These are phyloP conservation scores for Pyrocoelia pectoralis DNA, from an alignment of 2,888 invertebrate genomes.

Conservation along the genomic window DNA sequence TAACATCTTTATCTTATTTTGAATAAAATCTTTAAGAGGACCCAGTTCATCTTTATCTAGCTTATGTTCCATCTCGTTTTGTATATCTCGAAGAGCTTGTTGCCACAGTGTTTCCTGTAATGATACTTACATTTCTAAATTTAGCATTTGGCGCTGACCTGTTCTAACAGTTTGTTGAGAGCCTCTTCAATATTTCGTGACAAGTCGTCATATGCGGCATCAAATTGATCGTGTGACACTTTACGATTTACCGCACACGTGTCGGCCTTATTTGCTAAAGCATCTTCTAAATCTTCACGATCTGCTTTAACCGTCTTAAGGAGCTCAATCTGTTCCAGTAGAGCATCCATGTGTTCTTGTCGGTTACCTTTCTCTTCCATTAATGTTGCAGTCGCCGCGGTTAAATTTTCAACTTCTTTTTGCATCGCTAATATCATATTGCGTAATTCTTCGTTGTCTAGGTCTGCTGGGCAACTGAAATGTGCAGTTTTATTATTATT, in stretches of 20 bases:
- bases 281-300: constrained; percentile 74
- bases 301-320: constrained; percentile 74
- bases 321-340: constrained; percentile 71
- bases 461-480: no score
- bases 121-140: no score
- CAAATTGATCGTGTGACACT: constrained; percentile 77
- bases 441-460: constrained; percentile 52
- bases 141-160: no score
- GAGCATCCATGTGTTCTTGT: constrained; percentile 64
- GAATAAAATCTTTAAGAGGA: constrained; percentile 71
- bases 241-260: constrained; percentile 72
- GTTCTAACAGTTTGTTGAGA: constrained; percentile 67
- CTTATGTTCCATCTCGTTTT: constrained; percentile 71
- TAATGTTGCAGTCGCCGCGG: constrained; percentile 58
- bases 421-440: constrained; percentile 57
- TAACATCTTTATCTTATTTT: constrained; percentile 66
- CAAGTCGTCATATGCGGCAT: constrained; percentile 72
- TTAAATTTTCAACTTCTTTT: constrained; percentile 57
- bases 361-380: constrained; percentile 66
- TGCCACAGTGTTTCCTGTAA: constrained; percentile 69
- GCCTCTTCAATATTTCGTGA: constrained; percentile 71
- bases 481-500: no score
- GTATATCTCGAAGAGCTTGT: constrained; percentile 72
- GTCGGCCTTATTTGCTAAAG: constrained; percentile 79
- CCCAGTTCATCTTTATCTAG: constrained; percentile 71